phyloP scores from a whole-genome alignment of 2,113 vertebrate species.

The Sapajus apella region DNA sequence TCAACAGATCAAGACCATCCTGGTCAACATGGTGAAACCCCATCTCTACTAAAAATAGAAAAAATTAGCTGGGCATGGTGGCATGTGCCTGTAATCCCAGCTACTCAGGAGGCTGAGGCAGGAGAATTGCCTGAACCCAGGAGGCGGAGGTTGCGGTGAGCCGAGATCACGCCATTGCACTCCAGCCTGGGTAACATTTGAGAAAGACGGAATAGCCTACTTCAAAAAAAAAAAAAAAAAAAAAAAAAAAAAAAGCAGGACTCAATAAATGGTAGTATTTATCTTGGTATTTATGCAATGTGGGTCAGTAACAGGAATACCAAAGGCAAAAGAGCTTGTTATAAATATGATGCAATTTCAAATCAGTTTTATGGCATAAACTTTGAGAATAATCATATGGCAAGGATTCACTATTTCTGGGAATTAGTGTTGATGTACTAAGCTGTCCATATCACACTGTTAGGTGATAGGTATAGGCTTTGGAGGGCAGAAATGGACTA shows the following conservation, averaged over 20 bases:
- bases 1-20: no score
- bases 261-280: background rate
- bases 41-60: no score
- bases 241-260: background rate
- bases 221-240: no score
- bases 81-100: no score
- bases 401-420: background rate
- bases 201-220: no score
- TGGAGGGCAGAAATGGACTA: background rate
- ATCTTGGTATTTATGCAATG: slow-evolving; percentile 14
- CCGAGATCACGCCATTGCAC: no score
- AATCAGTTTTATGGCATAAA: background rate
- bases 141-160: no score
- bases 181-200: no score
- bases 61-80: no score
- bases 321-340: slow-evolving; percentile 15
- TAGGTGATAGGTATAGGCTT: background rate
- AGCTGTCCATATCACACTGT: background rate
- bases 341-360: background rate
- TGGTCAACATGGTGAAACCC: no score
- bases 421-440: background rate
- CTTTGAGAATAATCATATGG: background rate
- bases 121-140: no score
- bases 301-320: background rate
- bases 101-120: no score